Evolutionary conservation across 2,888 invertebrate species (phyloP).

Genomic region (Nysson spinosus): DNA sequence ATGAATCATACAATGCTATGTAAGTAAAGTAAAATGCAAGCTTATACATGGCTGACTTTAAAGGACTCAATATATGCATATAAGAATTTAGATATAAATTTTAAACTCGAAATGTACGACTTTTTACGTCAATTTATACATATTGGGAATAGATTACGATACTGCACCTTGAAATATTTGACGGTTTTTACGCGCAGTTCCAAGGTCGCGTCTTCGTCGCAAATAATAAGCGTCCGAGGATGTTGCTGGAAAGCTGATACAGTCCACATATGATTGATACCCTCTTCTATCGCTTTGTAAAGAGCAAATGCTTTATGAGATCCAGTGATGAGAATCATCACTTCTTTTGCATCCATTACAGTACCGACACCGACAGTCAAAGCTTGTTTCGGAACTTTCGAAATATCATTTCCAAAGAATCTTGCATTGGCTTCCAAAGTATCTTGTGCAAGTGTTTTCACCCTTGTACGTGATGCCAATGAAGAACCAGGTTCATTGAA

Average conservation of each 20-base stretch:
- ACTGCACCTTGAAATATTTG: slow-evolving; percentile 96
- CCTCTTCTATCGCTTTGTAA: slow-evolving; percentile 98
- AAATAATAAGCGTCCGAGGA: slow-evolving; percentile 93
- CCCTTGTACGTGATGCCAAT: slow-evolving; percentile 94
- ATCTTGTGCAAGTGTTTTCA: slow-evolving; percentile 97
- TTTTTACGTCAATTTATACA: too few species aligned
- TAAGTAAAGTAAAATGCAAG: too few species aligned
- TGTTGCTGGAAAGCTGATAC: slow-evolving; percentile 99
- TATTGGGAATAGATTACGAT: not conserved
- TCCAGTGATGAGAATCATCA: slow-evolving; percentile 98
- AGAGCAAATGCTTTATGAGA: slow-evolving; percentile 97
- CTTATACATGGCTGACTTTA: too few species aligned
- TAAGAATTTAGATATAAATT: not conserved
- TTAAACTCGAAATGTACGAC: not conserved
- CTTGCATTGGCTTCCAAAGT: slow-evolving; percentile 98
- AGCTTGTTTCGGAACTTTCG: slow-evolving; percentile 96
- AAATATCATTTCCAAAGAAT: slow-evolving; percentile 96
- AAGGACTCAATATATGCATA: too few species aligned
- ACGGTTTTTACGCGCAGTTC: slow-evolving; percentile 98
- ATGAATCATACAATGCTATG: too few species aligned
- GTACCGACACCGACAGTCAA: slow-evolving; percentile 99
- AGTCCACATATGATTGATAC: slow-evolving; percentile 99
- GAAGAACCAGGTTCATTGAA: slow-evolving; percentile 99
- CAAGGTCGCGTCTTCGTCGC: slow-evolving; percentile 98
- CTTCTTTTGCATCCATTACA: slow-evolving; percentile 99